Evolutionary conservation across 2,797 vertebrate genomes (phyloP), one percentile per base, ranked within the genome.

Genomic region (Ctenopoma kingsleyae): DNA sequence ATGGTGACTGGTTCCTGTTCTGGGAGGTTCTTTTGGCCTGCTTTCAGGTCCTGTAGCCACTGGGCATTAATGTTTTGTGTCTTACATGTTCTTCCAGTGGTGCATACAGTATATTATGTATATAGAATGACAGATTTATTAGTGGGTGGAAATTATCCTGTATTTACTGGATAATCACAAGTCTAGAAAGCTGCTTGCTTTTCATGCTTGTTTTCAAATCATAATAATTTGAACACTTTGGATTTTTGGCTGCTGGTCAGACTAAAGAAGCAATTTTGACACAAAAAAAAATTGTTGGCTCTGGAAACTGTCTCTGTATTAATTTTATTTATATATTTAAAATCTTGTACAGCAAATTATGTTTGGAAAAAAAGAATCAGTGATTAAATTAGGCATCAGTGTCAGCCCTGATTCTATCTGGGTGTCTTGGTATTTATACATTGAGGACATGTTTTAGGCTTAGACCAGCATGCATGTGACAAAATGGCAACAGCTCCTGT

Each of bases 221-320:
- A 62, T 78, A 43, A 68, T 58, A 50, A 73, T 52, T 70, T 22
- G 6, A 78, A 54, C 51, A 52, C 30, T 71, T 58, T 36, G 23
- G 44, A 22, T 17, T 71, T 54, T 65, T 58, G 55, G 71, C 53
- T 27, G 47, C 41, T 67, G 61, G 40, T 76, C 71, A 57, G 47
- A 69, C 20, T 76, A 62, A 83, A 74, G 58, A 66, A 76, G 59
- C 49, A 36, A 46, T 71, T 73, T 56, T 65, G 62, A 79, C 48
- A 56, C 23, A 22, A 30, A 32, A 32, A 32, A 32, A 71, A 50
- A 36, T n/a, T 43, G 57, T 58, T 76, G 74, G 58, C 71, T 47
- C 50, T 17, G 41, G 25, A 32, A 75, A 73, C 49, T 23, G 59
- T 51, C 50, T 15, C 43, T 38, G 43, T 13, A 60, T 80, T 72